phyloP scores from a whole-genome alignment of 2,113 vertebrate genomes.

The Cyanistes caeruleus region DNA sequence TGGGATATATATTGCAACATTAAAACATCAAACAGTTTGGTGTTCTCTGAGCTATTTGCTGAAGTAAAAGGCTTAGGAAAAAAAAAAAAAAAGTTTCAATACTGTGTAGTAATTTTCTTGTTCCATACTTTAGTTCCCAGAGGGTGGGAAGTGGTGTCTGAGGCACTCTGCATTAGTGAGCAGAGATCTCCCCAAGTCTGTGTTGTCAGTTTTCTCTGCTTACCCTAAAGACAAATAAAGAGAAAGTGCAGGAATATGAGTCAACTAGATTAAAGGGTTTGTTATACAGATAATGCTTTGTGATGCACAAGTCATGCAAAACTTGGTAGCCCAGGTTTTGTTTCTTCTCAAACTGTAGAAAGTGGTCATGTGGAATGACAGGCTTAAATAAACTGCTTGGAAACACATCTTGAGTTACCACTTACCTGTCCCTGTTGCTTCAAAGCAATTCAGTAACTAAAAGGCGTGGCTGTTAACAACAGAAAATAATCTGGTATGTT shows the following conservation, averaged over 20 bases:
- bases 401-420: background rate
- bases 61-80: background rate
- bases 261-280: background rate
- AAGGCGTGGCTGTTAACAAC: background rate
- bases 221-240: background rate
- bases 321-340: background rate
- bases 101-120: background rate
- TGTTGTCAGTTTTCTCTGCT: background rate
- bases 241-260: background rate
- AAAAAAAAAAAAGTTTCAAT: background rate
- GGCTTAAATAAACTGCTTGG: background rate
- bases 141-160: background rate
- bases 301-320: background rate
- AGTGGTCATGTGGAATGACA: background rate
- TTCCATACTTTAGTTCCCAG: background rate
- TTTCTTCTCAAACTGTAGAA: background rate
- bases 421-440: background rate
- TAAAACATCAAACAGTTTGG: constrained; percentile 42
- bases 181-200: background rate
- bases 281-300: background rate
- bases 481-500: background rate
- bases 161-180: background rate
- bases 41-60: constrained; percentile 49
- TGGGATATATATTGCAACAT: background rate
- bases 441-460: background rate